A percentile compares a stretch with the other conserved stretches of the same genome.
Conservation (phyloP, 2,888 invertebrate species). For the Cistogaster globosa region DNA sequence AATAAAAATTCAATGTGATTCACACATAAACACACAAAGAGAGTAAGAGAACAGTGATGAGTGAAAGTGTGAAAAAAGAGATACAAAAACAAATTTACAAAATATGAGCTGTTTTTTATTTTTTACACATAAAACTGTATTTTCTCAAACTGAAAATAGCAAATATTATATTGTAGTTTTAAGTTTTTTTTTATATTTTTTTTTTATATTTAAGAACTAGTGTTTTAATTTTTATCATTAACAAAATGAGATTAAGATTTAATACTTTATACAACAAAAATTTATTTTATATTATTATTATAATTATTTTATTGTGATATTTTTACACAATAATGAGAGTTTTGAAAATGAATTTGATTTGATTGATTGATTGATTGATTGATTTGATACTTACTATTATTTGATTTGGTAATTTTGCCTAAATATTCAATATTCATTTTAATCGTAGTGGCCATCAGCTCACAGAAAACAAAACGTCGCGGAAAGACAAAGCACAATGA, state of each 20-base stretch:
- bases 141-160: slow-evolving; percentile 38
- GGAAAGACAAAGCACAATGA: slow-evolving; percentile 84
- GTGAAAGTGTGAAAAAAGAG: slow-evolving; percentile 49
- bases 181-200: not conserved
- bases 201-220: slow-evolving; percentile 32
- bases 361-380: slow-evolving; percentile 68
- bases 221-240: slow-evolving; percentile 18
- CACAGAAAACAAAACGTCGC: slow-evolving; percentile 81
- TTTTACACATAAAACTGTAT: slow-evolving; percentile 42
- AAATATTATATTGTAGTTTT: slow-evolving; percentile 27
- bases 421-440: slow-evolving; percentile 79
- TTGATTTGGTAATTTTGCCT: slow-evolving; percentile 79
- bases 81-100: slow-evolving; percentile 48
- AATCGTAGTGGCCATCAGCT: slow-evolving; percentile 83
- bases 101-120: slow-evolving; percentile 36
- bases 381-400: slow-evolving; percentile 81
- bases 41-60: slow-evolving; percentile 39
- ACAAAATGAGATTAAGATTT: slow-evolving; percentile 38
- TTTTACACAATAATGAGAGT: slow-evolving; percentile 46
- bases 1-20: slow-evolving; percentile 38
- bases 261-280: slow-evolving; percentile 42
- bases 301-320: not conserved
- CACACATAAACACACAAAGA: slow-evolving; percentile 35
- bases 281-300: slow-evolving; percentile 25
- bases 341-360: slow-evolving; percentile 61